These are phyloP conservation scores for Pluvianellus socialis DNA, from an alignment of 2,113 vertebrate genomes.

Conservation along the genomic window DNA sequence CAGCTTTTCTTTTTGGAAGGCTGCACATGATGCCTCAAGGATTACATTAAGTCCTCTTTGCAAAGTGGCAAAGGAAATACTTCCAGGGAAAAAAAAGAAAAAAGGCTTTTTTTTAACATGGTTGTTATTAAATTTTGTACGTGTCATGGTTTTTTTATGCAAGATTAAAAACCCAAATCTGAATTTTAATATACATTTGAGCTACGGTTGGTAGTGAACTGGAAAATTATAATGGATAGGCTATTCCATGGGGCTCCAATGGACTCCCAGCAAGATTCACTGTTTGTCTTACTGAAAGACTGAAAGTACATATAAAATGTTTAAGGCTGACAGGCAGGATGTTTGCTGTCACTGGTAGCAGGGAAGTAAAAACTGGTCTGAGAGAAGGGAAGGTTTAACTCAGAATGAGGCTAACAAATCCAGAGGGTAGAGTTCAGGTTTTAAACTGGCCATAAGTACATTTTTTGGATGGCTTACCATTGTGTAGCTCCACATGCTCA, in stretches of 20 bases:
- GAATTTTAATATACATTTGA: background rate
- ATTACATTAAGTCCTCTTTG: background rate
- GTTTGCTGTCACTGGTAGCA: background rate
- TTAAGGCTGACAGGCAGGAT: background rate
- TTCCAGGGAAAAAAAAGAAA: background rate
- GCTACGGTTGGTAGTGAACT: background rate
- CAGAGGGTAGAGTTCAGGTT: background rate
- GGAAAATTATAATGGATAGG: background rate
- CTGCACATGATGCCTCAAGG: background rate
- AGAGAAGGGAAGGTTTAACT: background rate
- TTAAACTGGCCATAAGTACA: background rate
- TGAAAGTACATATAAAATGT: background rate
- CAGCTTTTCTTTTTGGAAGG: conserved; percentile 36
- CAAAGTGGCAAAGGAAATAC: background rate
- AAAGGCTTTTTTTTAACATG: background rate
- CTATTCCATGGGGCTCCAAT: background rate
- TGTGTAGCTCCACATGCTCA: background rate
- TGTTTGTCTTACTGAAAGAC: background rate
- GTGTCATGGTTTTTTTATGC: background rate
- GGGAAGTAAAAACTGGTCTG: background rate
- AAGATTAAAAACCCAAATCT: background rate
- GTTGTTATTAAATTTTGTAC: background rate
- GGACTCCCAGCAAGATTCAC: conserved; percentile 5
- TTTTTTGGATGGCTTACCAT: background rate
- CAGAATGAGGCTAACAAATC: background rate